Conservation (phyloP, 2,797 vertebrate genomes). For the Onychomys arenicola region DNA sequence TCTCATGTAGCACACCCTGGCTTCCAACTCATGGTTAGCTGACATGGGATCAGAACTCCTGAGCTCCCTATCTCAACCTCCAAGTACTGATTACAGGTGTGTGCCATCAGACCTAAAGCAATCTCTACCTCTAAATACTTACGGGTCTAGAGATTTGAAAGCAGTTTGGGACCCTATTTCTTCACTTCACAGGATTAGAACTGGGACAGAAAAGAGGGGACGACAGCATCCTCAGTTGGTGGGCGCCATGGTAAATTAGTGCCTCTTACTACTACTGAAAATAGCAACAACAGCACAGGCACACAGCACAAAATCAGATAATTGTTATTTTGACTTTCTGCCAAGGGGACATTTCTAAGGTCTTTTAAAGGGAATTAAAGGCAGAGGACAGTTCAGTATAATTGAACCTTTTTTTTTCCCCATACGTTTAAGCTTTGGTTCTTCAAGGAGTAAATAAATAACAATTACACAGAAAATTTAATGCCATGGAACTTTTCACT, state of each 20-base stretch:
- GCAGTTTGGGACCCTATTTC: background rate
- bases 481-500: background rate
- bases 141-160: background rate
- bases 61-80: background rate
- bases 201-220: background rate
- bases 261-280: background rate
- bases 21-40: background rate
- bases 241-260: background rate
- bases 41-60: background rate
- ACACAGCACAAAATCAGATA: background rate
- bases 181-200: background rate
- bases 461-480: constrained; percentile 3
- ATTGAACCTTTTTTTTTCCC: background rate
- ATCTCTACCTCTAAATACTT: background rate
- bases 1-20: background rate
- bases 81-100: background rate
- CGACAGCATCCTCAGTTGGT: background rate
- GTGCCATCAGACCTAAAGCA: background rate
- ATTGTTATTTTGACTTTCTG: background rate
- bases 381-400: background rate
- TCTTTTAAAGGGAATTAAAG: constrained; percentile 10
- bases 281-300: background rate
- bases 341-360: background rate
- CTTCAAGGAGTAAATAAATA: background rate
- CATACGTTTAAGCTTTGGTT: background rate